A percentile compares a stretch with the other conserved stretches of the same genome.
Conservation (phyloP, 2,113 vertebrate genomes). For the Polypterus bichir region DNA sequence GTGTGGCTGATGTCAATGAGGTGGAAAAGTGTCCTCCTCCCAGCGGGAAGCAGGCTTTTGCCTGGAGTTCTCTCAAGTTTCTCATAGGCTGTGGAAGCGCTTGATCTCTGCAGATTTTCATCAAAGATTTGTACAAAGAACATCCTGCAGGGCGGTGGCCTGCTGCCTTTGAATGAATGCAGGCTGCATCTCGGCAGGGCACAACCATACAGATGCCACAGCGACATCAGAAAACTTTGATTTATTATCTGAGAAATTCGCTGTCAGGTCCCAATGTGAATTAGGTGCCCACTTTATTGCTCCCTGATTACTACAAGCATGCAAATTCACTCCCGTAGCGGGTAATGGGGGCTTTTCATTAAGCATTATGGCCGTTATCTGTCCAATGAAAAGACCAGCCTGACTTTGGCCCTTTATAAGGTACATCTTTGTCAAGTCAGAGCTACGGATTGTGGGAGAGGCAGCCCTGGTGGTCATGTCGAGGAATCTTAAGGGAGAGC, state of each 20-base stretch:
- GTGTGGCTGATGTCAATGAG: constrained; percentile 30
- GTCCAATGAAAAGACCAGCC: too few relatives aligned
- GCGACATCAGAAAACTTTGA: constrained; percentile 31
- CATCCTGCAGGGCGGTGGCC: constrained; percentile 22
- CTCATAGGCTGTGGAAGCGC: constrained; percentile 27
- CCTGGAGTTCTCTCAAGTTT: constrained; percentile 20
- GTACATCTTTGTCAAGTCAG: too few relatives aligned
- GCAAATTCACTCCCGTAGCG: constrained; percentile 35
- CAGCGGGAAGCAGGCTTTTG: constrained; percentile 25
- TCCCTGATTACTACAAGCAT: constrained; percentile 35
- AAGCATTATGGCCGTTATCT: too few relatives aligned
- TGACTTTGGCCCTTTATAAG: too few relatives aligned
- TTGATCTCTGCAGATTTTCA: constrained; percentile 3
- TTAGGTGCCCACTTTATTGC: constrained; percentile 35
- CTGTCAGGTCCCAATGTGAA: constrained; percentile 36
- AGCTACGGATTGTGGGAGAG: too few relatives aligned
- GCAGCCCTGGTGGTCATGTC: too few relatives aligned
- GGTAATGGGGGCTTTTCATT: constrained; percentile 12
- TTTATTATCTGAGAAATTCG: constrained; percentile 43
- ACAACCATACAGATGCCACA: constrained; percentile 28
- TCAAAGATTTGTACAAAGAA: constrained; percentile 30
- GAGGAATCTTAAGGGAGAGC: constrained; percentile 47
- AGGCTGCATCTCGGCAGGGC: constrained; percentile 22
- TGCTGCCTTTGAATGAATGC: constrained; percentile 29
- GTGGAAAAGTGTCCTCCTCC: constrained; percentile 32